Percentiles rank a stretch among this genome's conserved stretches.
These are phyloP conservation scores for Euphydryas editha DNA, from an alignment of 2,888 invertebrate species.

Conservation along the genomic window DNA sequence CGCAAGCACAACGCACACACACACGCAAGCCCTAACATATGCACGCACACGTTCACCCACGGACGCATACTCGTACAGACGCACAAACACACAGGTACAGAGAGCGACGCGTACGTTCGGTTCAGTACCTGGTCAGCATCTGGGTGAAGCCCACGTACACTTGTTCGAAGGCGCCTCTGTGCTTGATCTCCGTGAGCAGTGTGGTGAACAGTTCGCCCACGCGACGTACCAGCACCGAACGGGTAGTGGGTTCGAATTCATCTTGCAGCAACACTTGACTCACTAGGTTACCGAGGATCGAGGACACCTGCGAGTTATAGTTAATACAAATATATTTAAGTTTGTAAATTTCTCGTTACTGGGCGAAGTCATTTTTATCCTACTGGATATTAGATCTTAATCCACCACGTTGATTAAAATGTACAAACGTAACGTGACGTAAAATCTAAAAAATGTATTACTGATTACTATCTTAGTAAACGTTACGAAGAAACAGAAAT, in stretches of 20 bases:
- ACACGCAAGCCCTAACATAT: too few relatives aligned
- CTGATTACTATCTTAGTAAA: too few relatives aligned
- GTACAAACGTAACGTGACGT: too few relatives aligned
- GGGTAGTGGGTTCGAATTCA: constrained; percentile 53
- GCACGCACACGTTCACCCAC: too few relatives aligned
- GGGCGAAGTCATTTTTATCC: too few relatives aligned
- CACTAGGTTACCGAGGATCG: constrained; percentile 87
- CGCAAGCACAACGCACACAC: too few relatives aligned
- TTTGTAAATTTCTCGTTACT: too few relatives aligned
- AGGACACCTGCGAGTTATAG: constrained; percentile 75
- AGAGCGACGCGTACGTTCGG: background rate
- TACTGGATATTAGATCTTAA: too few relatives aligned
- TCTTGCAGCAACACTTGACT: constrained; percentile 54
- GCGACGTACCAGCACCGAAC: constrained; percentile 72
- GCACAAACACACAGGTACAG: background rate
- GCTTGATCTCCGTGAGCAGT: constrained; percentile 90
- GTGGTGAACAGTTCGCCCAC: constrained; percentile 88
- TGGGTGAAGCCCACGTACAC: constrained; percentile 94
- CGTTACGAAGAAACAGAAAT: too few relatives aligned
- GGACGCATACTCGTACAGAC: too few relatives aligned
- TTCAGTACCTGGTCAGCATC: constrained; percentile 84
- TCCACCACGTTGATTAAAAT: too few relatives aligned
- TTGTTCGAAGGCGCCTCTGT: constrained; percentile 98
- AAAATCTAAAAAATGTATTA: too few relatives aligned
- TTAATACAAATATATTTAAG: background rate